Base-by-base conservation (phyloP, 2,888 invertebrate species). In the Hydropsyche betteni region DNA sequence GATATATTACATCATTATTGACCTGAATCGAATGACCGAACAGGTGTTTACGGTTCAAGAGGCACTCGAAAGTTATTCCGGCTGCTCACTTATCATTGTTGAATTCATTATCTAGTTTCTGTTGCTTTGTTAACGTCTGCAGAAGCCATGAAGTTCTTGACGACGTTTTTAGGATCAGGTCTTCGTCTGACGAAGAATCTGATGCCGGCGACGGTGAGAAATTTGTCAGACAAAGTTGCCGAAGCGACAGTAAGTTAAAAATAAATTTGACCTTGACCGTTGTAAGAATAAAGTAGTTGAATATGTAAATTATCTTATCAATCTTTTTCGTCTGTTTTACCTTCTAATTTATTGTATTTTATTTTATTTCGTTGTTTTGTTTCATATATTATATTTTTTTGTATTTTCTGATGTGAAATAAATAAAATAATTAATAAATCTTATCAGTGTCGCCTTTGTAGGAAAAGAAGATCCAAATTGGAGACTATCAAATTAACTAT, bases 381-480 rank as follows among this genome's bases (percentile, higher is more conserved):
- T 52, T 52, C 2, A 2, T 24, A 24, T 24, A 24, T 24, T 24
- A 2, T 24, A 24, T 24, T 24, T 24, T 52, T n/a, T 52, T 12
- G 14, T 12, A 2, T n/a, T n/a, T 1, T n/a, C 53, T 64, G 16
- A 64, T n/a, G 33, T n/a, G 12, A 10, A n/a, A 14, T 64, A n/a
- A 24, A 24, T 24, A 24, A 24, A n/a, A n/a, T n/a, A n/a, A n/a
- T n/a, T n/a, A n/a, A 16, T 68, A 16, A 68, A 68, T 68, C 6
- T 51, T 50, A 38, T 34, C 12, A 2, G 50, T 70, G 7, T 16
- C 12, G 8, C 24, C 33, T 4, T 76, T 84, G 77, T 81, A 92
- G 91, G 92, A 93, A 83, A 83, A 88, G 34, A 91, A 89, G 83
- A 84, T 93, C 14, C 86, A 88, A 80, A 88, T 95, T 0, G 88